These are phyloP conservation scores for Cacatua alba DNA, from an alignment of 2,113 vertebrate genomes.

Conservation along the genomic window DNA sequence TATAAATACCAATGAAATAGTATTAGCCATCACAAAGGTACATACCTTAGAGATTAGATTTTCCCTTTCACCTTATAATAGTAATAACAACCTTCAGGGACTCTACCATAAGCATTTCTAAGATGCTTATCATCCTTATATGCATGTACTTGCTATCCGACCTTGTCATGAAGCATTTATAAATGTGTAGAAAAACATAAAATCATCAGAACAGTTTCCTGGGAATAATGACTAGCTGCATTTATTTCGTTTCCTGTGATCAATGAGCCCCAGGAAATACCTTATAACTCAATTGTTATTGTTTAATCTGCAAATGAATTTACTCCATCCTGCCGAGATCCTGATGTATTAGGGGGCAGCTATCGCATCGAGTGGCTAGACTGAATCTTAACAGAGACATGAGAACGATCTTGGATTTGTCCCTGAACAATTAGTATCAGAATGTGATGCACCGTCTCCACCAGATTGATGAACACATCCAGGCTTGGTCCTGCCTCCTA, in stretches of 20 bases:
- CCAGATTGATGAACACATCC: fast-evolving
- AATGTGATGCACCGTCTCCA: background rate
- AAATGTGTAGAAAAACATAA: conserved; percentile 14
- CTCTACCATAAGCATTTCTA: background rate
- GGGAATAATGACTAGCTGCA: conserved; percentile 12
- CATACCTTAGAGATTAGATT: background rate
- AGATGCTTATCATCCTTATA: background rate
- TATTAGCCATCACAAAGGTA: background rate
- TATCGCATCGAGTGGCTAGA: background rate
- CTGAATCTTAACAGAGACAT: background rate
- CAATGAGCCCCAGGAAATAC: conserved; percentile 17
- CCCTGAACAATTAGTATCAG: background rate
- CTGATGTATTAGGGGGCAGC: background rate
- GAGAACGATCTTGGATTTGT: background rate
- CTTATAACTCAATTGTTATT: conserved; percentile 3
- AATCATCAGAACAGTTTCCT: conserved; percentile 30
- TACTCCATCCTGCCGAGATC: background rate
- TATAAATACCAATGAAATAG: conserved; percentile 11
- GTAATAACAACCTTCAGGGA: conserved; percentile 5
- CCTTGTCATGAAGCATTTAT: conserved; percentile 22
- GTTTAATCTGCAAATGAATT: conserved; percentile 30
- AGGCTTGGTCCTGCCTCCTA: background rate
- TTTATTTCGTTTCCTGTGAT: conserved; percentile 30
- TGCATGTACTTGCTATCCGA: background rate
- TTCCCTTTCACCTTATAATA: background rate